Conservation (phyloP, 2,113 vertebrate species). For the Gallinago jamesoni region DNA sequence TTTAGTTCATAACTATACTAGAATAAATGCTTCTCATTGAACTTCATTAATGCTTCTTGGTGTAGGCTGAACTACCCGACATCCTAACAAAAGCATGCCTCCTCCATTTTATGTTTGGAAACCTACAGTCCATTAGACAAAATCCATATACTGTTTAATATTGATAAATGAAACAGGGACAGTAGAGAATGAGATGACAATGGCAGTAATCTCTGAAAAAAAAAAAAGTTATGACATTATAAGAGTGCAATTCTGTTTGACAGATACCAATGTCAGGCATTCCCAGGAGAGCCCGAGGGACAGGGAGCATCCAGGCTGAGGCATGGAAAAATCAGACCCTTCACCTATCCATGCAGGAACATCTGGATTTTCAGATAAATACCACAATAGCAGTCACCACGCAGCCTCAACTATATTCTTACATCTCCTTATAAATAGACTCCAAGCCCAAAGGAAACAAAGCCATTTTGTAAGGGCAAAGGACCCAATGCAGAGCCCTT, state of each 20-base stretch:
- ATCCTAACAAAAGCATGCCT: neutral
- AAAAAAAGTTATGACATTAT: accelerated
- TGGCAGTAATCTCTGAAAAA: neutral
- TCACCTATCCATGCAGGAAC: neutral
- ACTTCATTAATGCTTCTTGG: neutral
- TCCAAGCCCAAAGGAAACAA: neutral
- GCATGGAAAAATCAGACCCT: neutral
- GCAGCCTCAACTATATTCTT: neutral
- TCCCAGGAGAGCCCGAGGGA: neutral
- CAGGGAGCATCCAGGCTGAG: neutral
- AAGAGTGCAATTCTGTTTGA: neutral
- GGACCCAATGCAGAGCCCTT: too few species aligned
- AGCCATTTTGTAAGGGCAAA: neutral
- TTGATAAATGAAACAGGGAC: accelerated
- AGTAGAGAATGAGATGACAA: neutral
- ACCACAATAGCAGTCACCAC: neutral
- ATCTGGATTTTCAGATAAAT: neutral
- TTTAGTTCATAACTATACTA: neutral
- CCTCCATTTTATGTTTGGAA: neutral
- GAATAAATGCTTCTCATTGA: neutral
- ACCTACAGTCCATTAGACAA: neutral
- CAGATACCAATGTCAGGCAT: neutral
- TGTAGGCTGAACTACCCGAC: neutral
- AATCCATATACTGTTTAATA: neutral
- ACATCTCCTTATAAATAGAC: neutral